phyloP scores from a whole-genome alignment of 2,888 invertebrate genomes.

The Agrochola lychnidis region DNA sequence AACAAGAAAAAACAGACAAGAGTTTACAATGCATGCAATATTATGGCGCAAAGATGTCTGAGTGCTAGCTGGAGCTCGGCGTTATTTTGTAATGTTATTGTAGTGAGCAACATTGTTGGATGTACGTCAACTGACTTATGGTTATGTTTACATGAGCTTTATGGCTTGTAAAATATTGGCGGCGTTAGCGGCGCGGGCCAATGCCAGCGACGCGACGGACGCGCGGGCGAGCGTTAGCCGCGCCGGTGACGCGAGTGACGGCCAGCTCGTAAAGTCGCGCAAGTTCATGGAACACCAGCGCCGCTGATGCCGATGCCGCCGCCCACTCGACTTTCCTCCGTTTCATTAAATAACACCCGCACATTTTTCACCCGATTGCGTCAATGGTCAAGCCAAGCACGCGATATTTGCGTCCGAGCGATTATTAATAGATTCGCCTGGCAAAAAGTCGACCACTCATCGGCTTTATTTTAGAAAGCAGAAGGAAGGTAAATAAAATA shows the following conservation, averaged over 20 bases:
- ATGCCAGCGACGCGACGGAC: slow-evolving; percentile 52
- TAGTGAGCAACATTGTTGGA: slow-evolving; percentile 49
- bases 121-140: slow-evolving; percentile 68
- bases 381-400: slow-evolving; percentile 87
- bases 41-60: slow-evolving; percentile 46
- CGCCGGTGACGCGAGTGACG: slow-evolving; percentile 60
- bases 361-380: slow-evolving; percentile 89
- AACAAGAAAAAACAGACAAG: not conserved
- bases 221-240: slow-evolving; percentile 46
- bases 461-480: slow-evolving; percentile 87
- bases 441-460: slow-evolving; percentile 87
- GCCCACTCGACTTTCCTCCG: slow-evolving; percentile 83
- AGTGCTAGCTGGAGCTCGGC: slow-evolving; percentile 9
- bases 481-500: slow-evolving; percentile 88
- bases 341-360: slow-evolving; percentile 86
- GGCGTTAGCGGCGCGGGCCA: slow-evolving; percentile 66
- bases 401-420: slow-evolving; percentile 88
- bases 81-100: slow-evolving; percentile 47
- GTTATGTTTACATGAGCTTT: slow-evolving; percentile 80
- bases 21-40: slow-evolving; percentile 25
- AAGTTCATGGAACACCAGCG: slow-evolving; percentile 83
- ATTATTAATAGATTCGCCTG: slow-evolving; percentile 87
- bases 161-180: slow-evolving; percentile 74
- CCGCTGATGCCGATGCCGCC: slow-evolving; percentile 64
- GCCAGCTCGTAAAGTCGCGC: slow-evolving; percentile 71